A percentile compares a stretch with the other conserved stretches of the same genome.
Evolutionary conservation across 2,888 invertebrate species (phyloP).

Genomic region (Drosophila seclusa): DNA sequence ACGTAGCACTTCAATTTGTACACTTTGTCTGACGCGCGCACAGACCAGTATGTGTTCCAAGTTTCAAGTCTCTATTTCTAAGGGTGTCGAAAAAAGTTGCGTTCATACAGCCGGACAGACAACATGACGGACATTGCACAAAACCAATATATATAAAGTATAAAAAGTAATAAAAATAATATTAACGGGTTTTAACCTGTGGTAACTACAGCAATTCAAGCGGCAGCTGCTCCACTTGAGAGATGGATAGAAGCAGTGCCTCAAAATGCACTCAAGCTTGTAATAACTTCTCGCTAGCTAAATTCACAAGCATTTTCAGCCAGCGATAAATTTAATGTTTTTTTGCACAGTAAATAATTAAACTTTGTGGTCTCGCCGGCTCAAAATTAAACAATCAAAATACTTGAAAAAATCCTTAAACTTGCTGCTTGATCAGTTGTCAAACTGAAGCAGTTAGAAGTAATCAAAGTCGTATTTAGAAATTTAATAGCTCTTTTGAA

Average conservation of each 20-base stretch:
- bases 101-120: too few species aligned
- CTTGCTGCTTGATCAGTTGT: slow-evolving; percentile 20
- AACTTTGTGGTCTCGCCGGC: slow-evolving; percentile 41
- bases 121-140: too few species aligned
- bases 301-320: slow-evolving; percentile 54
- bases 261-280: slow-evolving; percentile 75
- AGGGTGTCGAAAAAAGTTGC: too few species aligned
- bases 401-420: slow-evolving; percentile 17
- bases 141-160: too few species aligned
- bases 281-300: slow-evolving; percentile 62
- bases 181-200: slow-evolving; percentile 6
- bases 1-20: too few species aligned
- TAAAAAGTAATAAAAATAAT: slow-evolving; percentile 8
- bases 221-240: slow-evolving; percentile 47
- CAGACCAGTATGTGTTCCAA: too few species aligned
- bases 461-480: slow-evolving; percentile 52
- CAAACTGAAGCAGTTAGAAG: slow-evolving; percentile 17
- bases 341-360: slow-evolving; percentile 58
- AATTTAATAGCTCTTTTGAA: slow-evolving; percentile 51
- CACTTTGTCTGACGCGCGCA: too few species aligned
- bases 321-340: slow-evolving; percentile 67
- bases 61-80: too few species aligned
- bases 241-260: slow-evolving; percentile 21
- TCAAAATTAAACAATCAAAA: slow-evolving; percentile 9
- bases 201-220: slow-evolving; percentile 46